Evolutionary conservation across 2,888 invertebrate species (phyloP), one percentile per base, ranked within the genome.

Genomic region (Polyommatus icarus): DNA sequence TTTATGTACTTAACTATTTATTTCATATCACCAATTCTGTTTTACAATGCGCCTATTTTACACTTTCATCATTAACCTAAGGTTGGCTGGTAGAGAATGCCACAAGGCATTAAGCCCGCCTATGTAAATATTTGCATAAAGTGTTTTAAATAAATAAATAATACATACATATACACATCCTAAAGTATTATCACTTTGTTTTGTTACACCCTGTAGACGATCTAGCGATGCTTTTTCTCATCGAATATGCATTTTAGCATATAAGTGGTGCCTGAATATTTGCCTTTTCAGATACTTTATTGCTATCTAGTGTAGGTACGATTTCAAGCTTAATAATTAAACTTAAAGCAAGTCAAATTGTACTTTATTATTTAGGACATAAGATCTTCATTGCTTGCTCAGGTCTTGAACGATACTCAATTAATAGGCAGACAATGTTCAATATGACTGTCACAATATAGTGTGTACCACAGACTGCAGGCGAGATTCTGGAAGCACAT

Each of bases 401-500:
- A 24, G 1, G 32, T 32, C 29, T 6, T 32, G 15, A 18, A 24
- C 67, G 67, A 67, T 67, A 32, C 67, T 32, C 67, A 67, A 67
- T 67, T 67, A 67, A 67, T 67, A 67, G 67, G 67, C 29, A 67
- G 67, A 67, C 67, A 67, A 67, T 67, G 67, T 67, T 67, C 67
- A 67, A 67, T 67, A 67, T 29, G 32, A 67, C 67, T 32, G 29
- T 67, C 67, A 67, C 67, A 67, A 67, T 67, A 67, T 67, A 67
- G 67, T 67, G 67, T 67, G 67, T 67, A 32, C 67, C 67, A 32
- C 12, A 67, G 67, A 59, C 59, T n/a, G 29, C 29, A 7, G 29
- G 15, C 67, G 29, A 24, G 67, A 67, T 67, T 67, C 71, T 71
- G 50, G 76, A 76, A 50, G 76, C 76, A 71, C 76, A 76, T 76